Conservation (phyloP, 2,888 invertebrate species). For the Ptychoptera albimana region DNA sequence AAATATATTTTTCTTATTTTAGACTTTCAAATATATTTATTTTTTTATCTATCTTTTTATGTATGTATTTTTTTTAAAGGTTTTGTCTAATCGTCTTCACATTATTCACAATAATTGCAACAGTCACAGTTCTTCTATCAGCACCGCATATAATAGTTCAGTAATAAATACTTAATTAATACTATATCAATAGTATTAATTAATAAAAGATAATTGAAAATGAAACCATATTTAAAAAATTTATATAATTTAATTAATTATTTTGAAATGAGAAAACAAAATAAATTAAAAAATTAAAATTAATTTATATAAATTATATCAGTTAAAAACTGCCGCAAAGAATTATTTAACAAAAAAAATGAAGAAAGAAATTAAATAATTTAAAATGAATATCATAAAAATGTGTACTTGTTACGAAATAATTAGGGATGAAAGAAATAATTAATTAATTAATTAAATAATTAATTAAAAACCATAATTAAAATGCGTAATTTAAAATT, state of each 20-base stretch:
- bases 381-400: neutral
- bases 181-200: conserved; percentile 1
- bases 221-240: too few relatives aligned
- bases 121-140: conserved; percentile 77
- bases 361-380: conserved; percentile 2
- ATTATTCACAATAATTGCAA: conserved; percentile 83
- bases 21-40: neutral
- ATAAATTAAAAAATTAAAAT: conserved; percentile 3
- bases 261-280: neutral
- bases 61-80: conserved; percentile 33
- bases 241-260: neutral
- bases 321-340: conserved; percentile 4
- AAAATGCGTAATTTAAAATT: neutral
- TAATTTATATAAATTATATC: neutral
- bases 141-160: conserved; percentile 93
- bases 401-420: conserved; percentile 1
- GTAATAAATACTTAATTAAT: conserved; percentile 29
- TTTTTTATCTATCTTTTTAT: neutral
- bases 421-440: conserved; percentile 8
- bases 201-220: neutral
- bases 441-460: too few relatives aligned
- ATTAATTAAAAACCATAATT: conserved; percentile 2
- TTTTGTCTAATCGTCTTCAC: conserved; percentile 93
- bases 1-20: conserved; percentile 8
- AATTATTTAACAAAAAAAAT: conserved; percentile 1